Evolutionary conservation across 1,140 invertebrate species (phyloP).

Genomic region (Bursaphelenchus mucronatus): DNA sequence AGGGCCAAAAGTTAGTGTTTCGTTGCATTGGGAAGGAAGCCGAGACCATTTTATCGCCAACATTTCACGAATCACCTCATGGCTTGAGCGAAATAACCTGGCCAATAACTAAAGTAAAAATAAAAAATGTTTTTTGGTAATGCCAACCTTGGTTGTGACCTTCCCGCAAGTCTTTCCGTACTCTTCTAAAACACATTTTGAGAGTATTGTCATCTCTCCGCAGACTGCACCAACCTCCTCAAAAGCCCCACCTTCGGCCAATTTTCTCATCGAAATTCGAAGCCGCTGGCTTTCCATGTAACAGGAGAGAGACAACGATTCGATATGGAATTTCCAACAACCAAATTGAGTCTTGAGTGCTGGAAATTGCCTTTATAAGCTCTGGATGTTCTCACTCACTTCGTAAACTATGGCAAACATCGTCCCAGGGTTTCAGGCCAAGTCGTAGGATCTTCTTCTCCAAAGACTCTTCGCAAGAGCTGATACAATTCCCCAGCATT

Average conservation of each 20-base stretch:
- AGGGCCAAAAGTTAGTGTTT: background rate
- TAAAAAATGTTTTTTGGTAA: conserved; percentile 1
- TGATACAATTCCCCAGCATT: conserved; percentile 15
- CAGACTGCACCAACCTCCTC: conserved; percentile 19
- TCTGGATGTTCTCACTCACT: conserved; percentile 3
- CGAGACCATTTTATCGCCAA: conserved; percentile 24
- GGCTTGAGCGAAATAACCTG: conserved; percentile 9
- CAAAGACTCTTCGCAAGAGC: conserved; percentile 14
- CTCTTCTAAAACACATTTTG: conserved; percentile 20
- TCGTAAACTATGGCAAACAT: conserved; percentile 15
- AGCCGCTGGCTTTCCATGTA: conserved; percentile 27
- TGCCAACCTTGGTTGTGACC: conserved; percentile 17
- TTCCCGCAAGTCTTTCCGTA: conserved; percentile 18
- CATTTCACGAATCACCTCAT: conserved; percentile 19
- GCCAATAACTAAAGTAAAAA: conserved; percentile 15
- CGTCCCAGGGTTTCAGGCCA: conserved; percentile 25
- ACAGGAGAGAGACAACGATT: conserved; percentile 21
- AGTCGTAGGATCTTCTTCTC: conserved; percentile 23
- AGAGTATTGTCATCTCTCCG: conserved; percentile 22
- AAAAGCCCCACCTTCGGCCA: conserved; percentile 10
- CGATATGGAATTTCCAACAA: conserved; percentile 31
- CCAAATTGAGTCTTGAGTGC: conserved; percentile 24
- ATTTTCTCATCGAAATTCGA: conserved; percentile 7
- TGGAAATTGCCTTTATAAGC: conserved; percentile 11
- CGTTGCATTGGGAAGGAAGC: conserved; percentile 19